These are phyloP conservation scores for Phylloscopus whistleri DNA, from an alignment of 2,113 vertebrate genomes.

Conservation along the genomic window DNA sequence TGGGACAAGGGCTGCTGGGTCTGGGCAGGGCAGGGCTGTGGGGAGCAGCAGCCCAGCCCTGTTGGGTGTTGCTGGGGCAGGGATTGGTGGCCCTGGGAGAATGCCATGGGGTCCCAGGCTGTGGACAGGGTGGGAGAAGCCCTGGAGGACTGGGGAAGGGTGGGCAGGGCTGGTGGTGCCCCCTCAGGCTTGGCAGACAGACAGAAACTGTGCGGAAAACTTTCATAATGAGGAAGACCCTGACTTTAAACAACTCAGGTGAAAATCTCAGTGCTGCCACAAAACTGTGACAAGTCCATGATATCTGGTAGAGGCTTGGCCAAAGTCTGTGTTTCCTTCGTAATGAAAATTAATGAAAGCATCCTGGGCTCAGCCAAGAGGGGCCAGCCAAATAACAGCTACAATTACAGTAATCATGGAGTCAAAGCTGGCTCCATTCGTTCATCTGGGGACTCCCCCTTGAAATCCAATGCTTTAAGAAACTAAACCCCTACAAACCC, in stretches of 20 bases:
- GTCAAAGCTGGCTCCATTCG: neutral
- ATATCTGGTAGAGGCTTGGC: neutral
- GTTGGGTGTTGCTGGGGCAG: fast-evolving
- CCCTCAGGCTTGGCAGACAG: neutral
- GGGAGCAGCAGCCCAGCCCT: neutral
- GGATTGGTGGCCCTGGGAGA: fast-evolving
- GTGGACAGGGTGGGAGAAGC: fast-evolving
- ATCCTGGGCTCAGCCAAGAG: neutral
- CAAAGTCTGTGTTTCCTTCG: neutral
- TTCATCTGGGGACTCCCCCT: neutral
- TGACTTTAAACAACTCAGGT: neutral
- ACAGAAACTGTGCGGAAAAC: neutral
- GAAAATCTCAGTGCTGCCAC: neutral
- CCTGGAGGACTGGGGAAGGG: neutral
- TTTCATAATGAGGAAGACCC: neutral
- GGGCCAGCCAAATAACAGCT: neutral
- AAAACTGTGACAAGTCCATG: neutral
- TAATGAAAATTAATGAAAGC: neutral
- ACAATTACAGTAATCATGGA: neutral
- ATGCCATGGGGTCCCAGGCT: neutral
- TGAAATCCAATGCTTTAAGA: neutral
- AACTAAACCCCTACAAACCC: neutral
- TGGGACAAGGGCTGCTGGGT: no score
- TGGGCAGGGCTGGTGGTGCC: neutral
- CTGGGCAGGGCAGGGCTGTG: neutral